Evolutionary conservation across 2,113 vertebrate genomes (phyloP).

Genomic region (Alectura lathami): DNA sequence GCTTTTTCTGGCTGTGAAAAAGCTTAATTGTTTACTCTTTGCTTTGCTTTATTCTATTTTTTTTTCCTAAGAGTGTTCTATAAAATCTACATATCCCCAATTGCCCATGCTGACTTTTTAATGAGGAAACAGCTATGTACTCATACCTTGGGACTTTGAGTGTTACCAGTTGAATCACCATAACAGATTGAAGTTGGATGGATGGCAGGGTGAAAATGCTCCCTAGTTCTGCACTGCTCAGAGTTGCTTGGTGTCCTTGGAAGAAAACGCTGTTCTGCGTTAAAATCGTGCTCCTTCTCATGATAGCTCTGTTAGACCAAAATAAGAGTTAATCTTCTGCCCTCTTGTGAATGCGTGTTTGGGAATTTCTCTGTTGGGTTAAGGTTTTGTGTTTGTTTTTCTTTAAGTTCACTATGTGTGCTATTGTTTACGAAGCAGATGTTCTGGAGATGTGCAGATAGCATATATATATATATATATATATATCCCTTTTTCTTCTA

Average conservation of each 20-base stretch:
- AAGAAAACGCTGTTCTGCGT: background rate
- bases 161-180: background rate
- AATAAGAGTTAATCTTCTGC: background rate
- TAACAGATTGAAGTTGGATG: background rate
- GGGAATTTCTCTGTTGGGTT: background rate
- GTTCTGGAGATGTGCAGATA: accelerated
- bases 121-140: background rate
- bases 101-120: background rate
- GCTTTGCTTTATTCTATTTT: background rate
- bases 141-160: background rate
- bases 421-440: background rate
- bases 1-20: background rate
- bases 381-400: background rate
- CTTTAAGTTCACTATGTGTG: background rate
- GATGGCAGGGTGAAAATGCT: background rate
- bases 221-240: background rate
- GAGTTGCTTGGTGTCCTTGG: background rate
- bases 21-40: background rate
- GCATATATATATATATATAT: too few species aligned
- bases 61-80: background rate
- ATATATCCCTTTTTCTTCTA: background rate
- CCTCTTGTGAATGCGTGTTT: background rate
- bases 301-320: background rate
- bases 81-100: background rate
- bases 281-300: background rate